Conservation (phyloP, 2,113 vertebrate species). For the Hydrolagus affinis region DNA sequence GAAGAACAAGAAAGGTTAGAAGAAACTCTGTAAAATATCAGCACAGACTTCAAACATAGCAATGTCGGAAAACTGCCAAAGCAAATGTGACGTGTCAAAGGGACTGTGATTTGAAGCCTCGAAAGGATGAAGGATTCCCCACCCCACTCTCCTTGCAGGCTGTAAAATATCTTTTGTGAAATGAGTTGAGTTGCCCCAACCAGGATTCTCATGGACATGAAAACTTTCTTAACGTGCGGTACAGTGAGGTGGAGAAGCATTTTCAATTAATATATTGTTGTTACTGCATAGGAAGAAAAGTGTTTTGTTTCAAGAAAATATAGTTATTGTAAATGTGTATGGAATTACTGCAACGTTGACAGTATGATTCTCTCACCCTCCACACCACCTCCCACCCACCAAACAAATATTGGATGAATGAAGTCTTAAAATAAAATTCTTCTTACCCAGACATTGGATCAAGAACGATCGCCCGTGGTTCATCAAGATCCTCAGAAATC, state of each 20-base stretch:
- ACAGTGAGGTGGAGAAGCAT: too few relatives aligned
- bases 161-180: not conserved
- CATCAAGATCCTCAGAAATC: conserved; percentile 88
- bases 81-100: too few relatives aligned
- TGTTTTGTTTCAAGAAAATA: not conserved
- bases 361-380: not conserved
- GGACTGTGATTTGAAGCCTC: too few relatives aligned
- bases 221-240: too few relatives aligned
- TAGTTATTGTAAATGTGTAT: not conserved
- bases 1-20: not conserved
- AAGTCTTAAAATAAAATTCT: conserved; percentile 6
- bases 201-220: too few relatives aligned
- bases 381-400: not conserved
- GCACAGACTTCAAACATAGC: not conserved
- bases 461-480: conserved; percentile 88
- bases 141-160: not conserved
- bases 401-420: not conserved
- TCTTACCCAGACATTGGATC: conserved; percentile 83
- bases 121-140: too few relatives aligned
- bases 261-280: not conserved
- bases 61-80: not conserved
- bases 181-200: not conserved
- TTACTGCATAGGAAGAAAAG: not conserved
- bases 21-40: not conserved
- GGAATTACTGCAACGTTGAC: not conserved